Conservation (phyloP, 2,113 vertebrate genomes). For the Pao palembangensis region DNA sequence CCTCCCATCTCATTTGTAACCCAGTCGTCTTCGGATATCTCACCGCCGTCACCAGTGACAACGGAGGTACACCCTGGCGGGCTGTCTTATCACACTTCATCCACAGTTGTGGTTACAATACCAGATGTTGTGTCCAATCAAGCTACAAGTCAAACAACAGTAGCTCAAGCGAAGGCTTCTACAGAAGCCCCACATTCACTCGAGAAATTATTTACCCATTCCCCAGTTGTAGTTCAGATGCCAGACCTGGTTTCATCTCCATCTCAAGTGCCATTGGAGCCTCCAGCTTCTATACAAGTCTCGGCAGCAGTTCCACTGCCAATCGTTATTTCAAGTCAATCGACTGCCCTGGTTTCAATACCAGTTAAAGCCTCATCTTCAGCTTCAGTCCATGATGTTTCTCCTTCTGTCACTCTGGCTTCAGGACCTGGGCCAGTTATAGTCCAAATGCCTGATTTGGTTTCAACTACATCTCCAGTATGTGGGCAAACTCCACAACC, state of each 20-base stretch:
- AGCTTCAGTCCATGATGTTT: constrained; percentile 17
- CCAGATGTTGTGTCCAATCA: constrained; percentile 63
- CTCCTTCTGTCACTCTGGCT: constrained; percentile 24
- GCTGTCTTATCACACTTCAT: constrained; percentile 2
- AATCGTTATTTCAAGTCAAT: constrained; percentile 37
- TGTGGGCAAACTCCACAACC: constrained; percentile 37
- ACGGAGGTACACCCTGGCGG: constrained; percentile 8
- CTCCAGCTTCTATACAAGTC: constrained; percentile 42
- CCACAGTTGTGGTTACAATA: constrained; percentile 52
- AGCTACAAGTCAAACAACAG: constrained; percentile 33
- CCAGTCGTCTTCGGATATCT: constrained; percentile 33
- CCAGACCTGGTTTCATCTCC: constrained; percentile 64
- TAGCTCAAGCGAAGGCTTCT: constrained; percentile 17
- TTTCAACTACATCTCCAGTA: constrained; percentile 63
- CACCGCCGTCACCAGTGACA: constrained; percentile 7
- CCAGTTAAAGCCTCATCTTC: constrained; percentile 19
- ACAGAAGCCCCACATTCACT: constrained; percentile 8
- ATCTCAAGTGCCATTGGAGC: constrained; percentile 46
- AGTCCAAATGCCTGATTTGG: constrained; percentile 68
- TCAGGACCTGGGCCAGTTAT: constrained; percentile 45
- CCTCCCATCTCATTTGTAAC: constrained; percentile 49
- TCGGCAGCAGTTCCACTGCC: constrained; percentile 36
- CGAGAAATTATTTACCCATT: constrained; percentile 10
- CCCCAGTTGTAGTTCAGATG: constrained; percentile 57
- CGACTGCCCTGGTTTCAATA: constrained; percentile 13